These are phyloP conservation scores for Magallana angulata DNA, from an alignment of 1,140 invertebrate species.

Conservation along the genomic window DNA sequence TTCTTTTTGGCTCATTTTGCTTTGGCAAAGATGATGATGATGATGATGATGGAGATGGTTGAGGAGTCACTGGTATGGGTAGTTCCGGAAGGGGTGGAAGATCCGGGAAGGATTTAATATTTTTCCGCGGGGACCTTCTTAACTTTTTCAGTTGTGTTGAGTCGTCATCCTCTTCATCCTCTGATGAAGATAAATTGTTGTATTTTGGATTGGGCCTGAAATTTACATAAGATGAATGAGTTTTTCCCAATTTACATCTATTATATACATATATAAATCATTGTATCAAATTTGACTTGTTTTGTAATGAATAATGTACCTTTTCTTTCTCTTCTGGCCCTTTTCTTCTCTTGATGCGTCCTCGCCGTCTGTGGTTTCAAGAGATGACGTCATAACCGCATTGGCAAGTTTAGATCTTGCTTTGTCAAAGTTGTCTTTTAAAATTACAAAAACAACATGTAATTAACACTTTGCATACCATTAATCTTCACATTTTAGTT, in stretches of 20 bases:
- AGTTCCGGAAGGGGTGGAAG: not conserved
- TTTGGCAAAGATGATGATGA: not conserved
- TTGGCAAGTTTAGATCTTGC: not conserved
- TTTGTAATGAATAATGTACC: not conserved
- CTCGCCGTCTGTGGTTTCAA: not conserved
- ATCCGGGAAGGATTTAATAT: not conserved
- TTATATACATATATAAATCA: no score
- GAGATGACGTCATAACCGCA: not conserved
- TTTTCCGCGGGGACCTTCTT: not conserved
- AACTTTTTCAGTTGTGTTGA: not conserved
- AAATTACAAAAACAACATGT: not conserved
- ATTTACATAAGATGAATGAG: not conserved
- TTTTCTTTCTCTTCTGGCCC: slow-evolving; percentile 14
- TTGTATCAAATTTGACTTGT: not conserved
- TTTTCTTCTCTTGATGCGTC: not conserved
- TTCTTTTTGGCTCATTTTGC: no score
- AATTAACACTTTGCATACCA: not conserved
- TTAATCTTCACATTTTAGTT: not conserved
- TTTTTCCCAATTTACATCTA: not conserved
- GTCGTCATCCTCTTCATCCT: not conserved
- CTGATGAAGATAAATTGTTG: not conserved
- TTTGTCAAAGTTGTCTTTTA: not conserved
- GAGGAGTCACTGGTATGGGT: not conserved
- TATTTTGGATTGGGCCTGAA: not conserved
- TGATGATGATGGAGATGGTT: not conserved